These are phyloP conservation scores for Varecia variegata DNA, from an alignment of 2,797 vertebrate genomes.

Conservation along the genomic window DNA sequence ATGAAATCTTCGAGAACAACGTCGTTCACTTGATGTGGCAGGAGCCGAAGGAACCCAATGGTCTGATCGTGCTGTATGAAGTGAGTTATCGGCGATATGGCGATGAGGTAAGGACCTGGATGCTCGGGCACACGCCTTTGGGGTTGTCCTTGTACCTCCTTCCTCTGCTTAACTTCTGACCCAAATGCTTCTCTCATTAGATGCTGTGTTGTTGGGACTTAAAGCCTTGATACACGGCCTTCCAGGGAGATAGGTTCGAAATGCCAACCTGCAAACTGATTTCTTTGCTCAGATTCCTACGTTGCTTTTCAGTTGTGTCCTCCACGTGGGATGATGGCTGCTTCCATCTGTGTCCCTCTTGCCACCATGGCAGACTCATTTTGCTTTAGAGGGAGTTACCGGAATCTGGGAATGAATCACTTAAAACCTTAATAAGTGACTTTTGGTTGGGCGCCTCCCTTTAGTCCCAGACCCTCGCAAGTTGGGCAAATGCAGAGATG, in stretches of 20 bases:
- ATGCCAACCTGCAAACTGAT: neutral
- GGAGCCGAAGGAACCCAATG: conserved; percentile 93
- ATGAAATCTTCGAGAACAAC: conserved; percentile 89
- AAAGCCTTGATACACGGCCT: neutral
- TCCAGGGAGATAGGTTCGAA: neutral
- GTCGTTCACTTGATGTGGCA: conserved; percentile 92
- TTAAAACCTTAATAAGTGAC: too few species aligned
- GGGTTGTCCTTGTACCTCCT: neutral
- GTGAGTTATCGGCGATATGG: conserved; percentile 92
- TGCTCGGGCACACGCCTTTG: rapidly evolving
- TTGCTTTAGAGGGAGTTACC: neutral
- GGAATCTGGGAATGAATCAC: neutral
- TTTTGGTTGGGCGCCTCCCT: neutral
- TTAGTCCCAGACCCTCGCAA: neutral
- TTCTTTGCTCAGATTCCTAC: neutral
- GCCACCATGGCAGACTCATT: neutral
- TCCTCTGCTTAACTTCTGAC: neutral
- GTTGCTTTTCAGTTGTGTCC: neutral
- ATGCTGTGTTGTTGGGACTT: neutral
- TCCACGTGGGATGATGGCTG: too few species aligned
- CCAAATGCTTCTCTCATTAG: neutral
- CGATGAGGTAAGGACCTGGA: conserved; percentile 89
- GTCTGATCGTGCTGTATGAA: conserved; percentile 96
- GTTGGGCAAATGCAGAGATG: neutral
- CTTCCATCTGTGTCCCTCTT: neutral